Evolutionary conservation across 2,797 vertebrate genomes (phyloP), one percentile per base, ranked within the genome.

Genomic region (Siniperca obscura): DNA sequence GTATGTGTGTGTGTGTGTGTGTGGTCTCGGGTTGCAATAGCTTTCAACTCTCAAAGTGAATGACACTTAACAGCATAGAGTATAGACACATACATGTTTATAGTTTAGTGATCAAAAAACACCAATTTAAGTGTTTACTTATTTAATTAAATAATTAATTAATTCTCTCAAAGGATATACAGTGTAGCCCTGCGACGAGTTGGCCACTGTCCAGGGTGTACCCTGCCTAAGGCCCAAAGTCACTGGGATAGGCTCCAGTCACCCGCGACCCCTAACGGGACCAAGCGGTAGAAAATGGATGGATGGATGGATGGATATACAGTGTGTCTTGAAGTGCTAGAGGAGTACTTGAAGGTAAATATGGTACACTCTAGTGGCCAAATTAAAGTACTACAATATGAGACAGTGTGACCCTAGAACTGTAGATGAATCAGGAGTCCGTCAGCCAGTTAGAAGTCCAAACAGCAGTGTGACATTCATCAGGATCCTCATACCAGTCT

Each of bases 281-380:
- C n/a, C n/a, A n/a, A n/a, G n/a, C n/a, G n/a, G n/a, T n/a, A n/a
- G n/a, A n/a, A n/a, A n/a, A n/a, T n/a, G n/a, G n/a, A n/a, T n/a
- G n/a, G n/a, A n/a, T n/a, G n/a, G n/a, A n/a, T n/a, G n/a, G n/a
- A n/a, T n/a, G 40, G 22, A 3, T 16, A 5, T 1, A 22, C 7
- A 34, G 22, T 11, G 10, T 22, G 8, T 53, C 1, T 21, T 30
- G 17, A 66, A 46, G 22, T 21, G 68, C 73, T 27, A 7, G 9
- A 27, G 4, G 7, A 73, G 44, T 8, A 34, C 53, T n/a, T 48
- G 7, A n/a, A 17, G 34, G 22, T 56, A 36, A 30, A 68, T 22
- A 10, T 44, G 48, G 25, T 19, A 6, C 77, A 2, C 70, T 68
- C 90, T 82, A 66, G 84, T 92, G 92, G 88, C 67, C 46, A 27